Conservation (phyloP, 2,113 vertebrate genomes). For the Perccottus glenii region DNA sequence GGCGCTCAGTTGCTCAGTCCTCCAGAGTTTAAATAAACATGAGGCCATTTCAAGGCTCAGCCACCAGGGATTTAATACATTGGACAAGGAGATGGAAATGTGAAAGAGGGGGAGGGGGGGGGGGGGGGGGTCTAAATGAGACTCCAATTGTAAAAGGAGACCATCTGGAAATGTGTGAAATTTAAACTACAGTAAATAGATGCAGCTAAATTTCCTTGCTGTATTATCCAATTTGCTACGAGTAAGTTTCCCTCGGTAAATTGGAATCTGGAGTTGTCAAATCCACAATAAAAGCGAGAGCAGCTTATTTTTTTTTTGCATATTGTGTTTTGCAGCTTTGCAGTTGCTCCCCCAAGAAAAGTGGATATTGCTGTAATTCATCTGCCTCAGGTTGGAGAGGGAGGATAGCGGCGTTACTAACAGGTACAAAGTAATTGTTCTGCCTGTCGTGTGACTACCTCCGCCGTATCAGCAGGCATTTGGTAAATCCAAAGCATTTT, state of each 20-base stretch:
- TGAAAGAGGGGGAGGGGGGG: not conserved
- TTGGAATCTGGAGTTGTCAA: constrained; percentile 38
- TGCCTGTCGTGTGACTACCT: constrained; percentile 50
- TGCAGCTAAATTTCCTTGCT: constrained; percentile 16
- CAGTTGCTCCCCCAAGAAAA: constrained; percentile 17
- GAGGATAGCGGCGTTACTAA: constrained; percentile 21
- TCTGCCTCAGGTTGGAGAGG: constrained; percentile 1
- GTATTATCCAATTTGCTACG: constrained; percentile 44
- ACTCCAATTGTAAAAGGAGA: constrained; percentile 22
- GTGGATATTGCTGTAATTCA: constrained; percentile 36
- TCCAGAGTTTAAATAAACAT: constrained; percentile 74
- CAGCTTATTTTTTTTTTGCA: constrained; percentile 15
- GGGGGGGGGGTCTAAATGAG: constrained; percentile 9
- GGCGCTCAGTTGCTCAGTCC: constrained; percentile 32
- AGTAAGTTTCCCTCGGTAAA: constrained; percentile 38
- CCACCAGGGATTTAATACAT: constrained; percentile 47
- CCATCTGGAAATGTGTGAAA: constrained; percentile 38
- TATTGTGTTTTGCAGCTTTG: constrained; percentile 30
- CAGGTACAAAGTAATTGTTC: constrained; percentile 48
- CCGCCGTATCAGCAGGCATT: constrained; percentile 38
- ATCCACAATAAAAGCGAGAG: constrained; percentile 28
- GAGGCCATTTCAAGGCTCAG: constrained; percentile 55
- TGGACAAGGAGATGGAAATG: constrained; percentile 31
- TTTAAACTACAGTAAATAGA: constrained; percentile 30
- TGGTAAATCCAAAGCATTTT: constrained; percentile 46